A percentile compares a stretch with the other conserved stretches of the same genome.
These are phyloP conservation scores for Erebia palarica DNA, from an alignment of 2,888 invertebrate genomes.

Conservation along the genomic window DNA sequence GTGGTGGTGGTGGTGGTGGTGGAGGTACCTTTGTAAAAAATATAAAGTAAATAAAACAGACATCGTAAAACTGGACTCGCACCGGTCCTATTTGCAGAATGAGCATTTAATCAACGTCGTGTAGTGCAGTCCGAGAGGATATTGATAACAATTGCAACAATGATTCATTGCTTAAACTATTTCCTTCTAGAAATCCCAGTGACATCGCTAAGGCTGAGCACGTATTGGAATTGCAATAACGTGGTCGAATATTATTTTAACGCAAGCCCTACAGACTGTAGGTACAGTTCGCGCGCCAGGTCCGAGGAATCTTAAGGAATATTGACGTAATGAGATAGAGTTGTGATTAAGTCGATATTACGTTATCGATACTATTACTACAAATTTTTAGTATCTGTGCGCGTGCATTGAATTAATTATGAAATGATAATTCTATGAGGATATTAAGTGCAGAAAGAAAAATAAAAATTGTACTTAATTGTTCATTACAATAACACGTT, in stretches of 20 bases:
- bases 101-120: conserved; percentile 12
- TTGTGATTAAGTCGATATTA: too few species aligned
- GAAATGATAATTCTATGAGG: too few species aligned
- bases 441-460: too few species aligned
- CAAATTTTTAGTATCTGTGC: too few species aligned
- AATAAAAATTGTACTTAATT: too few species aligned
- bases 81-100: conserved; percentile 9
- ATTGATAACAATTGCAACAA: conserved; percentile 30
- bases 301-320: too few species aligned
- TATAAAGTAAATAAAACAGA: not conserved
- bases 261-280: not conserved
- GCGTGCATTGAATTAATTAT: too few species aligned
- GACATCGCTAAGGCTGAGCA: conserved; percentile 23
- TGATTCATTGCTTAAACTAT: conserved; percentile 29
- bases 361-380: too few species aligned
- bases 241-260: not conserved
- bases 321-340: too few species aligned
- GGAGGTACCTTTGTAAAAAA: not conserved
- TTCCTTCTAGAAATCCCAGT: conserved; percentile 32
- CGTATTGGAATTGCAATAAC: conserved; percentile 9
- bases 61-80: conserved; percentile 9
- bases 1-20: too few species aligned
- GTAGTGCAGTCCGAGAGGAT: conserved; percentile 25
- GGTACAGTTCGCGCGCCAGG: too few species aligned
- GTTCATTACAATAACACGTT: not conserved